These are phyloP conservation scores for Sorex araneus DNA, from an alignment of 2,113 vertebrate species.

Conservation along the genomic window DNA sequence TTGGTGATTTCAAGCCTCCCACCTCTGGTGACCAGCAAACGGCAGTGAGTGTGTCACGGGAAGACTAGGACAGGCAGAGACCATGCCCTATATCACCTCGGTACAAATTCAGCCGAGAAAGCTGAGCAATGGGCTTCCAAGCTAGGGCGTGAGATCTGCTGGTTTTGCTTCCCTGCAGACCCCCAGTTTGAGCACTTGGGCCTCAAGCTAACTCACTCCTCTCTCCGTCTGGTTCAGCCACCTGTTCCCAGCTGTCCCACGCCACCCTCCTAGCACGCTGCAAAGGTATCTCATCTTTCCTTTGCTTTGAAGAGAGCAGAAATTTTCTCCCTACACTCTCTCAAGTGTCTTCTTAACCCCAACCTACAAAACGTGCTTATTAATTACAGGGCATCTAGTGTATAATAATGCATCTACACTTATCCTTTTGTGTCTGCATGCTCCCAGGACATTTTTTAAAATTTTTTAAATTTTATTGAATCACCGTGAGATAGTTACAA, in stretches of 20 bases:
- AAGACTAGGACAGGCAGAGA: neutral
- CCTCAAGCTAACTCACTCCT: neutral
- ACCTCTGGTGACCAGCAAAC: neutral
- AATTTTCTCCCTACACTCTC: neutral
- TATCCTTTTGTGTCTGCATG: neutral
- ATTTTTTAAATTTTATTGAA: too few relatives aligned
- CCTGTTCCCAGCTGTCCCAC: neutral
- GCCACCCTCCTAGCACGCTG: neutral
- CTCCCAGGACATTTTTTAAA: too few relatives aligned
- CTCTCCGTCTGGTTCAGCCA: neutral
- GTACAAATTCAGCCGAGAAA: accelerated
- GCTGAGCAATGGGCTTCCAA: neutral
- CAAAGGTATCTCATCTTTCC: neutral
- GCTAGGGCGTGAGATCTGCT: neutral
- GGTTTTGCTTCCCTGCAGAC: neutral
- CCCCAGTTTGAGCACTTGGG: too few relatives aligned
- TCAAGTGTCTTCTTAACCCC: neutral
- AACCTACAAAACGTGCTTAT: neutral
- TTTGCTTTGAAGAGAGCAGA: neutral
- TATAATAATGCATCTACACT: neutral
- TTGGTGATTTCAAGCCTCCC: neutral
- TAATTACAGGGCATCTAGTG: too few relatives aligned
- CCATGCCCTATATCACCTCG: neutral
- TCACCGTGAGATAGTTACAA: too few relatives aligned
- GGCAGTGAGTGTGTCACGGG: neutral